These are phyloP conservation scores for Clavelina lepadiformis DNA, from an alignment of 23 tunicate species.

Conservation along the genomic window DNA sequence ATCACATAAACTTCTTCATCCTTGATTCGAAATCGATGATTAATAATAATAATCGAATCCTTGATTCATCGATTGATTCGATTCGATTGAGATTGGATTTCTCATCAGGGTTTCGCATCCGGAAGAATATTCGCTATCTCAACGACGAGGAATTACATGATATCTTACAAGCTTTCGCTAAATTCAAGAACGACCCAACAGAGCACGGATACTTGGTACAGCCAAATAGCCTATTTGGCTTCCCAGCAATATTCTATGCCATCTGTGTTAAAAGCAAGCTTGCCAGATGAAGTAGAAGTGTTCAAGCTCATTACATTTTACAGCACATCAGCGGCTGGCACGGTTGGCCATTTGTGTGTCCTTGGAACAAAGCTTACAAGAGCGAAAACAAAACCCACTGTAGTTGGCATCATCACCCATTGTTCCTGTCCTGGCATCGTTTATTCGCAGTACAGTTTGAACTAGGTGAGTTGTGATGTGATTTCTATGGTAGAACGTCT, in stretches of 20 bases:
- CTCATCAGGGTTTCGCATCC: slow-evolving; percentile 24
- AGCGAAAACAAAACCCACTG: slow-evolving; percentile 44
- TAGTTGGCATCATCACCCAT: slow-evolving; percentile 58
- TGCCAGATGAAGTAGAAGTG: too few species aligned
- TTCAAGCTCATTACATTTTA: too few species aligned
- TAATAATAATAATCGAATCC: too few species aligned
- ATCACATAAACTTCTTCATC: too few species aligned
- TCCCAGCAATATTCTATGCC: too few species aligned
- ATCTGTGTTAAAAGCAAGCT: too few species aligned
- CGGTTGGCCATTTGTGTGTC: slow-evolving; percentile 63
- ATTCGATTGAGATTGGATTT: neutral
- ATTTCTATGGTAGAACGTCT: too few species aligned
- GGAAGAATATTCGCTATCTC: slow-evolving; percentile 33
- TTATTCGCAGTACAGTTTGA: slow-evolving; percentile 38
- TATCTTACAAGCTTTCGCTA: slow-evolving; percentile 45
- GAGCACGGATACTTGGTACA: slow-evolving; percentile 27
- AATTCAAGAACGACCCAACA: slow-evolving; percentile 29
- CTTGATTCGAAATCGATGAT: too few species aligned
- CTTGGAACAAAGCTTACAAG: slow-evolving; percentile 25
- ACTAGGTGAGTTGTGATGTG: slow-evolving; percentile 38
- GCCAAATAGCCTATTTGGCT: too few species aligned
- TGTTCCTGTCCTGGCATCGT: slow-evolving; percentile 63
- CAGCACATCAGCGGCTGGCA: slow-evolving; percentile 56
- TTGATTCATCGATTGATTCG: too few species aligned
- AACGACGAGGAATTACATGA: slow-evolving; percentile 30